Base-by-base conservation (phyloP, 2,797 vertebrate genomes). In the Catamblyrhynchus diadema region DNA sequence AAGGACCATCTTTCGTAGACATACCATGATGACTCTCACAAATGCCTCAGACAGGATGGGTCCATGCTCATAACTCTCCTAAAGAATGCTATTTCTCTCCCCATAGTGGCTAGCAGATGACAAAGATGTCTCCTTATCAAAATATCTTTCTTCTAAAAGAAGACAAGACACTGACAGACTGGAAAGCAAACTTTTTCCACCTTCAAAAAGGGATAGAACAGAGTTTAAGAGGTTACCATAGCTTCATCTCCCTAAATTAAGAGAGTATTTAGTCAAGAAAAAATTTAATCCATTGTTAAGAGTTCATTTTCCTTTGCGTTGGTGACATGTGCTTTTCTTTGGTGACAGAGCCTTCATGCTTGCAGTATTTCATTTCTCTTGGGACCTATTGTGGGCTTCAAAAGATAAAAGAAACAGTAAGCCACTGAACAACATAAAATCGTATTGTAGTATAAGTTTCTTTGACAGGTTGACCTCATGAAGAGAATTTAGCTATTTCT, bases 281-380 rank as follows among this genome's bases (percentile, higher is more conserved):
- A 96, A 48, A 48, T 9, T 41, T 67, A 92, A 95, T 84, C 64
- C 75, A 82, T 93, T 95, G 67, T 92, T 82, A 93, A 56, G 65
- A 82, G 72, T 74, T 95, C 56, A 81, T 96, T 97, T 97, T 85
- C 25, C 71, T 87, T 94, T 94, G 83, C 53, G 24, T 67, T 79
- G 64, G 54, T 86, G 60, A 93, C 53, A 70, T 69, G 61, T 84
- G 59, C 39, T 47, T 74, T 54, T 81, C 78, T 88, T 82, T 71
- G 80, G 81, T 77, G 87, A 73, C 48, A 82, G 53, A 60, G 67
- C 12, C 60, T 90, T 95, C 16, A 0, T 69, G 47, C 66, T 90
- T 84, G 64, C 79, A 51, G 82, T 62, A 24, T 57, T 72, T 93
- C 21, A 1, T 86, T 81, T 91, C 92, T 65, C 77, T 66, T 70